These are phyloP conservation scores for Phyllotreta cruciferae DNA, from an alignment of 2,888 invertebrate species.

Conservation along the genomic window DNA sequence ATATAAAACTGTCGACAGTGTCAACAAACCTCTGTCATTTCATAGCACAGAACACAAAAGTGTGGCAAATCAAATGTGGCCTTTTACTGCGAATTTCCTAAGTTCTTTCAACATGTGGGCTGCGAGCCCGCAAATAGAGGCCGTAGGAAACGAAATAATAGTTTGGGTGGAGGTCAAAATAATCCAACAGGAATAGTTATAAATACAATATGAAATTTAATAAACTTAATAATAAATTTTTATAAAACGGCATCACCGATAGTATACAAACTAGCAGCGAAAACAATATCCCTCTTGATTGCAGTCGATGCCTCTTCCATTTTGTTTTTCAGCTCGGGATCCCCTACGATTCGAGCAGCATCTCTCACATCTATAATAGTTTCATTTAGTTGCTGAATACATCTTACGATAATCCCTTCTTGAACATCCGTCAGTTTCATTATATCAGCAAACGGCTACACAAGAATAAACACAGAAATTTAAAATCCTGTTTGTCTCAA, in stretches of 20 bases:
- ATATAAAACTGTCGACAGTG: background rate
- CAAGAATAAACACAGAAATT: slow-evolving; percentile 19
- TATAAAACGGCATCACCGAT: slow-evolving; percentile 52
- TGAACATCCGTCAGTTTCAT: slow-evolving; percentile 93
- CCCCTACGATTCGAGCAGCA: slow-evolving; percentile 92
- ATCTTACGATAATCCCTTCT: slow-evolving; percentile 96
- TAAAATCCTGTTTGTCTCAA: background rate
- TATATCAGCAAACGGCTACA: slow-evolving; percentile 88
- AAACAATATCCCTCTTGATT: slow-evolving; percentile 97
- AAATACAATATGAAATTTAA: too few species aligned
- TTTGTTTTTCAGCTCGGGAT: slow-evolving; percentile 88
- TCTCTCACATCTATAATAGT: slow-evolving; percentile 86
- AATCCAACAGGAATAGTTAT: too few species aligned
- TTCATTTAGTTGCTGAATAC: slow-evolving; percentile 96
- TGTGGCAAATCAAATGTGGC: too few species aligned
- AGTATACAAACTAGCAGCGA: slow-evolving; percentile 95
- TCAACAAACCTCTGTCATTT: background rate
- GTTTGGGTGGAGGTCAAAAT: too few species aligned
- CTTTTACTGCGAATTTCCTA: too few species aligned
- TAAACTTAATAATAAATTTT: background rate
- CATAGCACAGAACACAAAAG: too few species aligned
- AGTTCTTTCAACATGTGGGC: too few species aligned
- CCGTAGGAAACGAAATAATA: too few species aligned
- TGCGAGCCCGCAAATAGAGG: too few species aligned
- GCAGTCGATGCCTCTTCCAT: slow-evolving; percentile 94